Conservation (phyloP, 64 coral and sea anemone genomes). For the Dendronephthya gigantea region DNA sequence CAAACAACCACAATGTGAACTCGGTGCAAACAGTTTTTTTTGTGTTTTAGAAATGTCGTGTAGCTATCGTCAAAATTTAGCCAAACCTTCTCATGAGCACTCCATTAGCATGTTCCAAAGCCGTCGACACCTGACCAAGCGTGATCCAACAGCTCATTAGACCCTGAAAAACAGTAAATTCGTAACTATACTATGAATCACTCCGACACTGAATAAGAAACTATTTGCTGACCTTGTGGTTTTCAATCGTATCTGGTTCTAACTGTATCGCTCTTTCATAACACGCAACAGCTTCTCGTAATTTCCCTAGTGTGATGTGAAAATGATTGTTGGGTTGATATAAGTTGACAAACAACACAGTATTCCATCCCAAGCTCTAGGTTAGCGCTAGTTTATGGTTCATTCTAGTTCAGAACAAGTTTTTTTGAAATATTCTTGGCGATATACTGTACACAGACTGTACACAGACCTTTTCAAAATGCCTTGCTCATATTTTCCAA, state of each 20-base stretch:
- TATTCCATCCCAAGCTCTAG: too few relatives aligned
- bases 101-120: conserved; percentile 73
- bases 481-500: too few relatives aligned
- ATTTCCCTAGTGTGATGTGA: too few relatives aligned
- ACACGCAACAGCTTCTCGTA: conserved; percentile 85
- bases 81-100: conserved; percentile 67
- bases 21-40: neutral
- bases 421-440: too few relatives aligned
- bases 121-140: conserved; percentile 77
- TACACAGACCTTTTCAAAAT: too few relatives aligned
- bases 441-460: too few relatives aligned
- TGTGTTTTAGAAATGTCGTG: too few relatives aligned
- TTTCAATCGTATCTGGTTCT: conserved; percentile 64
- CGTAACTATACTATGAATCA: neutral
- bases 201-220: neutral
- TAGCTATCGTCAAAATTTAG: too few relatives aligned
- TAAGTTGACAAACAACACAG: too few relatives aligned
- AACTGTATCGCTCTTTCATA: conserved; percentile 94
- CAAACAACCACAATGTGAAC: neutral
- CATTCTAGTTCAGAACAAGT: too few relatives aligned
- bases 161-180: conserved; percentile 21
- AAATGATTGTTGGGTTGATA: too few relatives aligned
- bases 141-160: conserved; percentile 71
- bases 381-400: too few relatives aligned
- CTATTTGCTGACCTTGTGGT: conserved; percentile 60